Base-by-base conservation (phyloP, 2,797 vertebrate species). In the Coregonus ussuriensis region DNA sequence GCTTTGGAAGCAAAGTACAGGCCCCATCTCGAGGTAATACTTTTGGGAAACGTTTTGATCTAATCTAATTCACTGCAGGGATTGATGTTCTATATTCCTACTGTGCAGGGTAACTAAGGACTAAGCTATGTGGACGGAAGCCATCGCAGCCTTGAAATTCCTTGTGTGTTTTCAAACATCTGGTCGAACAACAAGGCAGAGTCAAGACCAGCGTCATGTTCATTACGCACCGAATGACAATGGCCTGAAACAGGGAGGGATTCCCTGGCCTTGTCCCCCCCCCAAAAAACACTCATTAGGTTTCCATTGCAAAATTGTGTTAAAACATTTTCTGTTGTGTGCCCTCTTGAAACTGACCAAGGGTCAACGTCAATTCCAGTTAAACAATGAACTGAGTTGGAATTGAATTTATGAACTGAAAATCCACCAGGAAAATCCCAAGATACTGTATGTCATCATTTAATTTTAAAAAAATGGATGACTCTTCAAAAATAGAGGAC, bases 1-100 rank as follows among this genome's bases (percentile, higher is more conserved):
- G 82, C 90, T 4, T 69, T 81, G 78, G 87, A 88, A 82, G 73
- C 77, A 51, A 88, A 83, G 72, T 91, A 91, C 87, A 86, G 77
- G 75, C 81, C 88, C 63, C 31, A 89, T 81, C 77, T 91, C n/a
- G 88, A 91, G 89, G 90, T 91, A 90, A 63, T 21, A 21, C 59
- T 25, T 63, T 21, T 63, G 3, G 3, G 9, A 63, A 63, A 3
- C 7, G 41, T 47, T 47, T 1, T 47, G 2, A 63, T 63, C n/a
- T 9, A 63, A 29, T 16, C 21, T 62, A n/a, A 3, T 9, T 7
- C 29, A 67, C 67, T 66, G 69, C 72, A 68, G 69, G 52, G 25
- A 11, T 29, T 25, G 21, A 29, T 52, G 75, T 73, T 79, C 75
- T n/a, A 74, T 31, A 7, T 74, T 59, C 37, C 35, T 6, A 21